Base-by-base conservation (phyloP, 2,113 vertebrate species). In the Tinamus guttatus region DNA sequence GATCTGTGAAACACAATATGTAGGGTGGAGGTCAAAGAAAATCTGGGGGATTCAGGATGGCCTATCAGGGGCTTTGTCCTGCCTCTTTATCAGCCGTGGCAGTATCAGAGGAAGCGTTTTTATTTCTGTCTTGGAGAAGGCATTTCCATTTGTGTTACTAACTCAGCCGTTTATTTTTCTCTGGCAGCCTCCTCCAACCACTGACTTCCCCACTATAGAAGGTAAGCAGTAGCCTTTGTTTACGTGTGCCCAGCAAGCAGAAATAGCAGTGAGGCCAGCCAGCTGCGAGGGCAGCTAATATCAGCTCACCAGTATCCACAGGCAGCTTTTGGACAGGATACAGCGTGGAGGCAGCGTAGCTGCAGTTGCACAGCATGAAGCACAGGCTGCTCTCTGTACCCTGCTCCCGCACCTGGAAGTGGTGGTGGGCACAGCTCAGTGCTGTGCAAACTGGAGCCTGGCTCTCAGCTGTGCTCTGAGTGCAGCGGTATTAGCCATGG, bases 161-260 rank as follows among this genome's bases (percentile, higher is more conserved):
- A 96, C 18, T 19, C 21, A 41, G 49, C 51, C 52, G 80, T 95
- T 2, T 6, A 60, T 81, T 74, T 94, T 68, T 71, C 89, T 67
- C 95, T 93, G 94, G 65, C 97, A 99, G 99, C 97, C 98, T 93
- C 98, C 97, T 47, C 92, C 94, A 54, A 95, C 97, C 73, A 98
- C 88, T 89, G 97, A 98, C 78, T 98, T 99, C 91, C 98, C 96
- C 30, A 97, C 97, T 82, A 98, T 99, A 97, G 99, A 99, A 96
- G 99, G 99, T 99, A 98, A 83, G 97, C 78, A 88, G 2, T 6
- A 32, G 77, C 65, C 88, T 94, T 62, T 92, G 81, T 96, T 93
- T 95, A 78, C 59, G 8, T 5, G 19, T 0, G 54, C 73, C 10
- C 65, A 80, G 64, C 45, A 62, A 22, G 78, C 87, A 88, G 93